Evolutionary conservation across 2,888 invertebrate genomes (phyloP).

Genomic region (Ophonus ardosiacus): DNA sequence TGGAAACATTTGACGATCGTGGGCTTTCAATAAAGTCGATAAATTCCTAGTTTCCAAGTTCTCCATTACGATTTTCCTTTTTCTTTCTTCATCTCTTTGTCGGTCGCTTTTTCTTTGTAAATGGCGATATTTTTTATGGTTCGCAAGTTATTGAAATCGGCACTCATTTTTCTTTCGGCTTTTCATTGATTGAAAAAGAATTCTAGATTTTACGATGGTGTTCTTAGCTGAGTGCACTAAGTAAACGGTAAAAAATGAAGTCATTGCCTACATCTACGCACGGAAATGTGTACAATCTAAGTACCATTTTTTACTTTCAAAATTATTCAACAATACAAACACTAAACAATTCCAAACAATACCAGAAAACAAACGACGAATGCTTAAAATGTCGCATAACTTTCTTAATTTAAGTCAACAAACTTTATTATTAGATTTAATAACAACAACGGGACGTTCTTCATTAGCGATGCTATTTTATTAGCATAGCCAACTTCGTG

Average conservation of each 20-base stretch:
- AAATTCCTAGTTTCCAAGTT: conserved; percentile 10
- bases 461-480: neutral
- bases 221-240: neutral
- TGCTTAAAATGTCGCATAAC: conserved; percentile 17
- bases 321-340: neutral
- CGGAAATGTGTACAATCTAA: no score
- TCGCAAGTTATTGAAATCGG: conserved; percentile 32
- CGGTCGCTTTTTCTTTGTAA: conserved; percentile 9
- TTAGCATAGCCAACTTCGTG: neutral
- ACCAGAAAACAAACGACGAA: conserved; percentile 1
- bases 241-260: no score
- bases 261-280: no score
- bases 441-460: conserved; percentile 4
- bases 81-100: conserved; percentile 22
- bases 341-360: conserved; percentile 13
- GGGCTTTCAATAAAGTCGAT: conserved; percentile 25
- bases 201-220: neutral
- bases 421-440: conserved; percentile 38
- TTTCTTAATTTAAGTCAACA: conserved; percentile 21
- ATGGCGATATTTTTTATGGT: conserved; percentile 30
- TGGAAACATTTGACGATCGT: conserved; percentile 9
- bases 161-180: conserved; percentile 31
- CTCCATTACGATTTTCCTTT: conserved; percentile 32
- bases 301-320: no score
- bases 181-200: conserved; percentile 5